Base-by-base conservation (phyloP, 2,797 vertebrate genomes). In the Sternarchorhynchus goeldii region DNA sequence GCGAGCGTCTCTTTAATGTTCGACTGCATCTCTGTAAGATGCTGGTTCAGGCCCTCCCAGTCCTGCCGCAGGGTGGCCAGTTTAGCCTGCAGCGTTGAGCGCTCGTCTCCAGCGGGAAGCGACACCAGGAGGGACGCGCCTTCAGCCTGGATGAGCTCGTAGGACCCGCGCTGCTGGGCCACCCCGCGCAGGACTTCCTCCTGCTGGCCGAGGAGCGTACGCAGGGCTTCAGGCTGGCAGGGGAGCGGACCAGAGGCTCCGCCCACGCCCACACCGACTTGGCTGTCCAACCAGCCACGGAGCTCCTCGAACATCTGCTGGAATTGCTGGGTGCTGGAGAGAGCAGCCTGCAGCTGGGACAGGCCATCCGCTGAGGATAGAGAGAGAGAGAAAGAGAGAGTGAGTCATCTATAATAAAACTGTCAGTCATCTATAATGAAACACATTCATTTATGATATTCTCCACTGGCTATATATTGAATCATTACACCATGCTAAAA, bases 221-320 rank as follows among this genome's bases (percentile, higher is more conserved):
- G 95, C 25, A 99, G 82, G 67, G 82, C 91, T 36, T 92, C 94
- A 3, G 95, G 90, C 82, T 91, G 95, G 78, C 96, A 97, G 71
- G 98, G 97, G 72, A 99, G 87, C 0, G 93, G 89, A 34, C 88
- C 91, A 4, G 76, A 86, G 76, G 92, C 89, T 1, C 91, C 87
- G 1, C 88, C 87, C 58, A 83, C 77, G 87, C 92, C 92, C 71
- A 94, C 92, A 8, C 90, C 89, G 80, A 85, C 84, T 87, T 92
- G 95, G 75, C 90, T 88, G 84, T 98, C 94, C 6, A 99, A 92
- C 97, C 98, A 99, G 57, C 91, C 90, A 84, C 94, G 95, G 81
- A 99, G 86, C 84, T 99, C 98, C 85, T 97, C 94, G 75, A 98
- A 99, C 95, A 97, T 99, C 90, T 99, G 96, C 89, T 99, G 97